A percentile compares a stretch with the other conserved stretches of the same genome.
Evolutionary conservation across 2,888 invertebrate species (phyloP).

Genomic region (Stramonita haemastoma): DNA sequence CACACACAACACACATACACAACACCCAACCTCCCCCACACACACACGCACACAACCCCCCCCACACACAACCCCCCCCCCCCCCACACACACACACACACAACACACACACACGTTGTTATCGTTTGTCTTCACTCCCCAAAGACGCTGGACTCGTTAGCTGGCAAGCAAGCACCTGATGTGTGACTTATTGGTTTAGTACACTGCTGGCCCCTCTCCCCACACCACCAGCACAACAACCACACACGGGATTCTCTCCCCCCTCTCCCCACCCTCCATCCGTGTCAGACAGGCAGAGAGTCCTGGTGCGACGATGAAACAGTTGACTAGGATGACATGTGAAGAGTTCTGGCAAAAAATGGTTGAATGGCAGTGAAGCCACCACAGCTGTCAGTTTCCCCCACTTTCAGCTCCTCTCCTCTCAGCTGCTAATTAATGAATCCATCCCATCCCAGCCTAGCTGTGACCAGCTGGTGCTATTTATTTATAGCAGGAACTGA

Average conservation of each 20-base stretch:
- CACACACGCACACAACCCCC: too few relatives aligned
- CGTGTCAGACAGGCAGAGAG: not conserved
- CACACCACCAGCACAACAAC: not conserved
- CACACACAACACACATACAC: too few relatives aligned
- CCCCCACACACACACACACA: too few relatives aligned
- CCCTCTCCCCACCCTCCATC: not conserved
- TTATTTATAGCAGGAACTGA: too few relatives aligned
- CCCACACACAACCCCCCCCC: too few relatives aligned
- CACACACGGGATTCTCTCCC: not conserved
- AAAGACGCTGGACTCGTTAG: not conserved
- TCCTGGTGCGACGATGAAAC: not conserved
- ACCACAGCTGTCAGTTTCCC: not conserved
- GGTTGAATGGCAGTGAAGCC: too few relatives aligned
- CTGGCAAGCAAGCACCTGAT: not conserved
- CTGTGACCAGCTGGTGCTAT: too few relatives aligned
- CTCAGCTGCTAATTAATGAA: too few relatives aligned
- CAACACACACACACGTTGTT: not conserved
- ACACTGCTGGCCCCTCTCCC: not conserved
- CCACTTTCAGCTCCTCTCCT: too few relatives aligned
- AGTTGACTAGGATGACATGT: not conserved
- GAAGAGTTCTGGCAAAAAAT: not conserved
- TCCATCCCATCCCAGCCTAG: too few relatives aligned
- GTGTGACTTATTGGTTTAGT: not conserved
- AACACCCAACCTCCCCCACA: too few relatives aligned
- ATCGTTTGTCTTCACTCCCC: not conserved